phyloP scores from a whole-genome alignment of 2,113 vertebrate species.

The rabbit (Oryctolagus cuniculus) region mOryCun1.1 NC_091451.1:17717001-17717500 shows the following conservation, averaged over 20 bases:
- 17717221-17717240: neutral
- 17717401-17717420: neutral
- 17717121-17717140: constrained; percentile 1
- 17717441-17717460: constrained; percentile 14
- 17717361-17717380: neutral
- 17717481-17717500: constrained; percentile 14
- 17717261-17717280: neutral
- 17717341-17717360: constrained; percentile 20
- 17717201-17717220: neutral
- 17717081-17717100: neutral
- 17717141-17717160: neutral
- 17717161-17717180: neutral
- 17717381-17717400: neutral
- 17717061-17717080: neutral
- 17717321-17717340: neutral
- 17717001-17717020: neutral
- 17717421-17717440: constrained; percentile 9
- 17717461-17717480: constrained; percentile 41
- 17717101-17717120: neutral
- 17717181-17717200: neutral
- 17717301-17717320: neutral
- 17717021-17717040: neutral
- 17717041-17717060: neutral
- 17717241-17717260: constrained; percentile 18
- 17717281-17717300: neutral